Conservation (phyloP, 2,113 vertebrate genomes). For the Diglossa brunneiventris region DNA sequence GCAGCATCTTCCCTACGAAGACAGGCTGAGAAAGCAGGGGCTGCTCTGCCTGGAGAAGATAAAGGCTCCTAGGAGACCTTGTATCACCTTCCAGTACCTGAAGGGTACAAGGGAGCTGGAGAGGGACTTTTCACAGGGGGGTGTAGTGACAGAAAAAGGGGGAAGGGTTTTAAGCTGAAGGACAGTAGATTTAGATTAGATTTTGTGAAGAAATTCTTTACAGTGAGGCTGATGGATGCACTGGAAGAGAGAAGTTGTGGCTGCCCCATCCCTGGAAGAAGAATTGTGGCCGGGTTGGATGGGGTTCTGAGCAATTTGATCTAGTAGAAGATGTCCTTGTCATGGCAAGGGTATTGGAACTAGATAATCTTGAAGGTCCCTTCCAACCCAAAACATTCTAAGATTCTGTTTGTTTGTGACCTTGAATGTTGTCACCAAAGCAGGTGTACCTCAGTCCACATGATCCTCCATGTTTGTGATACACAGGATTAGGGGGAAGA, state of each 20-base stretch:
- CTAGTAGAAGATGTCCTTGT: neutral
- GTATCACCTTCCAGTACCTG: neutral
- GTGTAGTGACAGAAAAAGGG: neutral
- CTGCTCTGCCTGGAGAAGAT: neutral
- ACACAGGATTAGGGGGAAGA: neutral
- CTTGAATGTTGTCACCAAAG: neutral
- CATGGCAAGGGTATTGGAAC: neutral
- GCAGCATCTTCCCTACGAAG: neutral
- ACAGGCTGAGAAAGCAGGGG: neutral
- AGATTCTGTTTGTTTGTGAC: neutral
- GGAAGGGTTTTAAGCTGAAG: neutral
- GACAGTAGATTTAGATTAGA: neutral
- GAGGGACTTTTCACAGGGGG: neutral
- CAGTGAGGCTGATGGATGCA: neutral
- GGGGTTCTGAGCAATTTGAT: neutral
- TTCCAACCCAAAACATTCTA: neutral
- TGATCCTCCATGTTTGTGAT: neutral
- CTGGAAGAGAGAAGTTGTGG: neutral
- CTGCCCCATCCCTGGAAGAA: neutral
- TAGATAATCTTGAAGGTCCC: neutral
- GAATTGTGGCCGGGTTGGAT: neutral
- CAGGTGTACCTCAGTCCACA: neutral
- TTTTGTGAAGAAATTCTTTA: neutral
- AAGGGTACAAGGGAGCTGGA: neutral
- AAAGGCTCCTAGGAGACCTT: neutral